Evolutionary conservation across 2,113 vertebrate species (phyloP), one percentile per base, ranked within the genome.

Genomic region (Aldabrachelys gigantea): DNA sequence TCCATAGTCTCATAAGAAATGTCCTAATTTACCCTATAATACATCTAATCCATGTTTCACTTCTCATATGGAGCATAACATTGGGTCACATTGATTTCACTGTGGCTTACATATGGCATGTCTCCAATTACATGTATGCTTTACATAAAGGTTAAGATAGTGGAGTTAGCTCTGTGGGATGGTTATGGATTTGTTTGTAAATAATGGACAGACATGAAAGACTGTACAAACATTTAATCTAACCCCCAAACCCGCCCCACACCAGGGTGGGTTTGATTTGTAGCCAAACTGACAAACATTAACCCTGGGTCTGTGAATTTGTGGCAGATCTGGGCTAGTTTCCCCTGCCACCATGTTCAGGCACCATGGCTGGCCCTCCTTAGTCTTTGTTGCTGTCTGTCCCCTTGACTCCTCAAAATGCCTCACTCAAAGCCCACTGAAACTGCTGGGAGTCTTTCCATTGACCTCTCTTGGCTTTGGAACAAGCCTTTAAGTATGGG

Each of bases 81-180:
- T 75, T 83, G 62, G 25, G 9, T 56, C 84, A 72, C 29, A 79
- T 47, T 94, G 69, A 0, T 92, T 84, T 35, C 24, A 57, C 0
- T 1, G 62, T 11, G 11, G 10, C 83, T 88, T 89, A 38, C 22
- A 12, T 14, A 83, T 7, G 53, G 52, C 0, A 1, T 44, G 22
- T 85, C n/a, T 88, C 59, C 86, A 50, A 75, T 87, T 35, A 82
- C 83, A 87, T 0, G 3, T 27, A 13, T 0, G 0, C 87, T 95
- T 83, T 69, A 53, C 41, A n/a, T 5, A 50, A 31, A 81, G 93
- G 85, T 57, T n/a, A 90, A 29, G 13, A 47, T 62, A 76, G 17
- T 6, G 10, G 12, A 11, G 3, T 49, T 82, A 86, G 83, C 22
- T 0, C 76, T 29, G 78, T 62, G 47, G 21, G 3, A 12, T 49